These are phyloP conservation scores for Notodonta dromedarius DNA, from an alignment of 2,888 invertebrate species.

Conservation along the genomic window DNA sequence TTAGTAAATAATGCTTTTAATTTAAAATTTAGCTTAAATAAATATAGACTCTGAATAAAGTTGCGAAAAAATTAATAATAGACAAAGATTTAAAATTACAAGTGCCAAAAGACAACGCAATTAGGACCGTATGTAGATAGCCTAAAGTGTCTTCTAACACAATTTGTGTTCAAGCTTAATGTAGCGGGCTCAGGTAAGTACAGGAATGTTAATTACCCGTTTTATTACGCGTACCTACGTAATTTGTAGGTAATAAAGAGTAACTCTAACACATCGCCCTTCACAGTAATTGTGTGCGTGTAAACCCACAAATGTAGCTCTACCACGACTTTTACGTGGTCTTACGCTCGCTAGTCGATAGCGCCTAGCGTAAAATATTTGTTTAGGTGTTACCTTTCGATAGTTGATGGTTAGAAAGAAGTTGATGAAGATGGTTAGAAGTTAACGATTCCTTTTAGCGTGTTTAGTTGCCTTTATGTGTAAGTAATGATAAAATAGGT, in stretches of 20 bases:
- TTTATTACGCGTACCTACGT: neutral
- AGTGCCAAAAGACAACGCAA: neutral
- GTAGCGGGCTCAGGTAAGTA: neutral
- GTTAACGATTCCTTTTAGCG: too few species aligned
- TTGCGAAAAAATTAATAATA: too few species aligned
- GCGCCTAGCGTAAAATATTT: constrained; percentile 26
- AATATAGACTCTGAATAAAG: too few species aligned
- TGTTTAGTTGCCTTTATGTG: too few species aligned
- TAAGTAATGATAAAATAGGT: too few species aligned
- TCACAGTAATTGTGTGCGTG: constrained; percentile 50
- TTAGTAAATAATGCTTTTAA: too few species aligned
- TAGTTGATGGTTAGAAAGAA: too few species aligned
- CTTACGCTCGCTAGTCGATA: neutral
- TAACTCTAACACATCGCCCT: constrained; percentile 45
- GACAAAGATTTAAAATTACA: too few species aligned
- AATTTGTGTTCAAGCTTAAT: neutral
- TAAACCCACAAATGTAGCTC: constrained; percentile 41
- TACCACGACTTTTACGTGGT: too few species aligned
- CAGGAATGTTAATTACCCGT: neutral
- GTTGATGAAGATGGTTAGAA: too few species aligned
- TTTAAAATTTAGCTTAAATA: too few species aligned
- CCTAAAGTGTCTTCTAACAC: neutral
- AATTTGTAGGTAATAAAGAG: constrained; percentile 29
- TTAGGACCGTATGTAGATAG: neutral
- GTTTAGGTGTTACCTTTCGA: too few species aligned